Percentiles rank a stretch among this genome's conserved stretches.
Evolutionary conservation across 2,888 invertebrate genomes (phyloP).

Genomic region (Tinea semifulvella): DNA sequence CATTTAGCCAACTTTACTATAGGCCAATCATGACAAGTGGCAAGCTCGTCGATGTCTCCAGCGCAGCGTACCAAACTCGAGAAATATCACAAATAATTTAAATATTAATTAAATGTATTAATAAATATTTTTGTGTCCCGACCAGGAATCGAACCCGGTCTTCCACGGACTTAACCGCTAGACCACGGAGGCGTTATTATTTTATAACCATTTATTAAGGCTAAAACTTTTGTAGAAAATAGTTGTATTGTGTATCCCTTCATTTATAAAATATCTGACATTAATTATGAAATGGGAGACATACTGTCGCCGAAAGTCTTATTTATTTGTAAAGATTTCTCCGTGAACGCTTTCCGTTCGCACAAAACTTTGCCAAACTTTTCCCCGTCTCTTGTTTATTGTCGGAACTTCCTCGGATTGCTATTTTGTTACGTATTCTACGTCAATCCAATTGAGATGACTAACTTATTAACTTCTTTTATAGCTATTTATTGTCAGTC

Average conservation of each 20-base stretch:
- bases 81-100: too few species aligned
- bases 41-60: too few species aligned
- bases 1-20: too few species aligned
- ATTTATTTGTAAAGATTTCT: not conserved
- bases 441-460: constrained; percentile 48
- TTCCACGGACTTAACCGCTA: too few species aligned
- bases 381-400: constrained; percentile 46
- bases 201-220: too few species aligned
- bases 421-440: constrained; percentile 52
- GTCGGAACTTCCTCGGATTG: constrained; percentile 52
- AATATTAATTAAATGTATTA: too few species aligned
- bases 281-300: not conserved
- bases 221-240: too few species aligned
- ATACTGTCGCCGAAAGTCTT: not conserved
- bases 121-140: too few species aligned
- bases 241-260: not conserved
- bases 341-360: not conserved
- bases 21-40: too few species aligned
- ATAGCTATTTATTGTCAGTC: constrained; percentile 16
- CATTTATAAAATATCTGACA: not conserved
- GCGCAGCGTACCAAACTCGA: too few species aligned
- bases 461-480: constrained; percentile 42
- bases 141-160: too few species aligned
- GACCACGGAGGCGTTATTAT: too few species aligned
- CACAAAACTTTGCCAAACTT: constrained; percentile 13